These are phyloP conservation scores for Ariolimax columbianus DNA, from an alignment of 2,888 invertebrate genomes.

Conservation along the genomic window DNA sequence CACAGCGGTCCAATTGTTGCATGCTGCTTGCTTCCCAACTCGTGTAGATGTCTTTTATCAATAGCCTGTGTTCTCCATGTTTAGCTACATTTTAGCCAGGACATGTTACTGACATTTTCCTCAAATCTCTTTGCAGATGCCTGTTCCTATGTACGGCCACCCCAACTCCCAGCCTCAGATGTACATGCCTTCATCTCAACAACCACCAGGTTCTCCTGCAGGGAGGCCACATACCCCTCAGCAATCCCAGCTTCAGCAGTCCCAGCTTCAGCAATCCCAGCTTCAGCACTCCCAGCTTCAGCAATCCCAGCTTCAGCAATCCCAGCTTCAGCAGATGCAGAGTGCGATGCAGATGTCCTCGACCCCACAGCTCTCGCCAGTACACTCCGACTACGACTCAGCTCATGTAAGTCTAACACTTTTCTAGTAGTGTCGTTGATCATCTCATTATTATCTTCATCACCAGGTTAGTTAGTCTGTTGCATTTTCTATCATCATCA, in stretches of 20 bases:
- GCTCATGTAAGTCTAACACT: constrained; percentile 49
- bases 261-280: too few relatives aligned
- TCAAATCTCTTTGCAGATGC: constrained; percentile 6
- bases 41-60: too few relatives aligned
- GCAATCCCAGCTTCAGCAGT: constrained; percentile 24
- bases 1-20: too few relatives aligned
- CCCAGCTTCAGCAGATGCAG: constrained; percentile 44
- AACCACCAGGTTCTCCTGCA: constrained; percentile 36
- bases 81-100: too few relatives aligned
- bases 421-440: too few relatives aligned
- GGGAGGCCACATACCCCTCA: constrained; percentile 27
- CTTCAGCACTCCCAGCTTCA: constrained; percentile 26
- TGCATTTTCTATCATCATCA: too few relatives aligned
- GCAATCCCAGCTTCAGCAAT: too few relatives aligned
- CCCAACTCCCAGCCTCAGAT: constrained; percentile 33
- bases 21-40: too few relatives aligned
- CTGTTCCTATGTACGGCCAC: constrained; percentile 40
- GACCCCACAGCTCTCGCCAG: constrained; percentile 51
- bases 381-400: constrained; percentile 49
- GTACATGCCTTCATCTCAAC: constrained; percentile 46
- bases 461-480: too few relatives aligned
- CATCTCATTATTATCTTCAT: too few relatives aligned
- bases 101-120: too few relatives aligned
- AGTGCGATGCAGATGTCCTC: constrained; percentile 43
- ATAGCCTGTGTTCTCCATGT: too few relatives aligned